Evolutionary conservation across 1,140 invertebrate genomes (phyloP).

Genomic region (Rhizoglyphus robini): DNA sequence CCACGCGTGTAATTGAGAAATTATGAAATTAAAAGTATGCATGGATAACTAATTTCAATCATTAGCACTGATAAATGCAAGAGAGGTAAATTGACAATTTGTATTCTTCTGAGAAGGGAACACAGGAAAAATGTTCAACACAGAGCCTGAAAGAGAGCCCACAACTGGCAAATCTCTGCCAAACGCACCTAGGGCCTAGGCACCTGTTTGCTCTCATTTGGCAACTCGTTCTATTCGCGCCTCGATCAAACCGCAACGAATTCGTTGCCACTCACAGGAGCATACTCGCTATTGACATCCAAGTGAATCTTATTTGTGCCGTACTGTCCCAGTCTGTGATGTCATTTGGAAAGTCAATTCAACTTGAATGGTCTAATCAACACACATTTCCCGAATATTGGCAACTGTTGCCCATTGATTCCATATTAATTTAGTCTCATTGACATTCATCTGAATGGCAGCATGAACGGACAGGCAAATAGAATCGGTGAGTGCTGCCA

Average conservation of each 20-base stretch:
- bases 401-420: not conserved
- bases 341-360: not conserved
- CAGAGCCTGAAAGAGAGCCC: not conserved
- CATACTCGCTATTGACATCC: not conserved
- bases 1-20: too few species aligned
- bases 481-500: not conserved
- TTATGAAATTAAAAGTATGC: too few species aligned
- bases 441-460: not conserved
- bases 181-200: too few species aligned
- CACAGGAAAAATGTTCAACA: too few species aligned
- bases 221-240: too few species aligned
- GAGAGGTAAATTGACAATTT: too few species aligned
- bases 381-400: not conserved
- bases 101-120: too few species aligned
- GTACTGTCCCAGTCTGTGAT: not conserved
- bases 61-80: too few species aligned
- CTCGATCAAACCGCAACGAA: not conserved
- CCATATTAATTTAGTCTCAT: not conserved
- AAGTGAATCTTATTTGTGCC: not conserved
- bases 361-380: not conserved
- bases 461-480: not conserved
- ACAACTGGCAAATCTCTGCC: not conserved
- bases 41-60: too few species aligned
- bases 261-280: not conserved
- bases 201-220: too few species aligned